phyloP scores from a whole-genome alignment of 2,797 vertebrate genomes.

The Hippopotamyrus pictus region DNA sequence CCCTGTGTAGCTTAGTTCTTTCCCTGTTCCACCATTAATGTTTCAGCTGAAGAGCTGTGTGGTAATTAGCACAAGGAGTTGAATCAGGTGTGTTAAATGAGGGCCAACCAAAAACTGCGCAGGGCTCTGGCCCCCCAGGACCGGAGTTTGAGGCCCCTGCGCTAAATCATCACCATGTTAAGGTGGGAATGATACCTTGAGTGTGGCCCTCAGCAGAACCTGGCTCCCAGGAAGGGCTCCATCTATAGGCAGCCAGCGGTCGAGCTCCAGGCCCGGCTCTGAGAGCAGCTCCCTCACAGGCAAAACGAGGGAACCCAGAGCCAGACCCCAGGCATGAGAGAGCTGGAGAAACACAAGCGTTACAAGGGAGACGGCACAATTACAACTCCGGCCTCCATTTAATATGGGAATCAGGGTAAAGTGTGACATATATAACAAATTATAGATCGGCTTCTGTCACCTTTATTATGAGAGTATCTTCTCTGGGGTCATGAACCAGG shows the following conservation, averaged over 20 bases:
- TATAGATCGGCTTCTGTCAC: constrained; percentile 46
- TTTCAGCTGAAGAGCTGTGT: background rate
- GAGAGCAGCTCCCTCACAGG: constrained; percentile 69
- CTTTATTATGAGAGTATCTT: constrained; percentile 73
- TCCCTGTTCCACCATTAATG: background rate
- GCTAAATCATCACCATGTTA: background rate
- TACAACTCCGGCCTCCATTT: background rate
- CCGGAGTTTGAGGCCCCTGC: background rate
- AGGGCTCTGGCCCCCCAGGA: background rate
- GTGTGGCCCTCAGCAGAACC: constrained; percentile 74
- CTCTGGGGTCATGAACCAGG: constrained; percentile 66
- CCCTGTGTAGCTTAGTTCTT: background rate
- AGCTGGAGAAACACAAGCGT: constrained; percentile 45
- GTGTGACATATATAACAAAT: background rate
- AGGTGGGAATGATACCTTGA: constrained; percentile 62
- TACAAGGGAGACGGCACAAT: background rate
- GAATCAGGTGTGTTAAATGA: background rate
- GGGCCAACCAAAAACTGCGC: background rate
- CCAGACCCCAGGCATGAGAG: constrained; percentile 62
- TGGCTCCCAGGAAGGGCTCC: constrained; percentile 62
- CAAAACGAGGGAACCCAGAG: constrained; percentile 68
- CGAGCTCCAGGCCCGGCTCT: constrained; percentile 65
- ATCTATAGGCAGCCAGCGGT: constrained; percentile 70
- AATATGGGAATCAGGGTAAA: background rate
- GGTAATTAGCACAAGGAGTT: background rate